Conservation (phyloP, 2,113 vertebrate species). For the Trematomus loennbergii region DNA sequence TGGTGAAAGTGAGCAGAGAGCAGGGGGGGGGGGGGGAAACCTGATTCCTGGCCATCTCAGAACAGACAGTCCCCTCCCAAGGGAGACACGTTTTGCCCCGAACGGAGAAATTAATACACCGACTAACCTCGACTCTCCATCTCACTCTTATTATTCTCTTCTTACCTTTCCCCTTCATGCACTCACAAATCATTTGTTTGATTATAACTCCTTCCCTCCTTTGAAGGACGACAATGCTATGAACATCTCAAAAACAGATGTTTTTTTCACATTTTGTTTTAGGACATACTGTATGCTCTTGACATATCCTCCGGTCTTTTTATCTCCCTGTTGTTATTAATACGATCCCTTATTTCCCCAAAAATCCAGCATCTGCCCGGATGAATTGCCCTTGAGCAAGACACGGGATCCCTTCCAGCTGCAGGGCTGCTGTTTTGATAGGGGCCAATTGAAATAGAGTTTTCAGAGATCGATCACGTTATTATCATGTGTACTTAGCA, state of each 20-base stretch:
- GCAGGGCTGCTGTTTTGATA: constrained; percentile 12
- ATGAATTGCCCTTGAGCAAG: constrained; percentile 49
- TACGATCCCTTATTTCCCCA: background rate
- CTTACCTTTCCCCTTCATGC: constrained; percentile 17
- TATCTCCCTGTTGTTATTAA: background rate
- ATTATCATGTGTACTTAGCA: constrained; percentile 39
- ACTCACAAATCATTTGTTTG: constrained; percentile 16
- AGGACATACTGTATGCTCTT: background rate
- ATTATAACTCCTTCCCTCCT: constrained; percentile 1
- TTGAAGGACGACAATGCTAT: constrained; percentile 36
- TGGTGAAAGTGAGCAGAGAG: constrained; percentile 56
- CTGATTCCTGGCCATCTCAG: constrained; percentile 72
- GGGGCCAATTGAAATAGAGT: constrained; percentile 49
- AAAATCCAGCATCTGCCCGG: constrained; percentile 16
- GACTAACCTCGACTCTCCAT: constrained; percentile 64
- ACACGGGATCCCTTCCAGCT: constrained; percentile 43
- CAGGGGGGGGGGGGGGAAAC: constrained; percentile 67
- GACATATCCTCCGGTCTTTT: background rate
- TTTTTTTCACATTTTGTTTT: constrained; percentile 16
- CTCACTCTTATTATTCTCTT: constrained; percentile 25
- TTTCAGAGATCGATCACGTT: constrained; percentile 60
- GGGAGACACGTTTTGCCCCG: constrained; percentile 77
- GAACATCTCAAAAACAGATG: background rate
- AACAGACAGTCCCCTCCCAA: constrained; percentile 76
- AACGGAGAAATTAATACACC: constrained; percentile 85